Base-by-base conservation (phyloP, 2,797 vertebrate genomes). In the Anguilla megastoma region DNA sequence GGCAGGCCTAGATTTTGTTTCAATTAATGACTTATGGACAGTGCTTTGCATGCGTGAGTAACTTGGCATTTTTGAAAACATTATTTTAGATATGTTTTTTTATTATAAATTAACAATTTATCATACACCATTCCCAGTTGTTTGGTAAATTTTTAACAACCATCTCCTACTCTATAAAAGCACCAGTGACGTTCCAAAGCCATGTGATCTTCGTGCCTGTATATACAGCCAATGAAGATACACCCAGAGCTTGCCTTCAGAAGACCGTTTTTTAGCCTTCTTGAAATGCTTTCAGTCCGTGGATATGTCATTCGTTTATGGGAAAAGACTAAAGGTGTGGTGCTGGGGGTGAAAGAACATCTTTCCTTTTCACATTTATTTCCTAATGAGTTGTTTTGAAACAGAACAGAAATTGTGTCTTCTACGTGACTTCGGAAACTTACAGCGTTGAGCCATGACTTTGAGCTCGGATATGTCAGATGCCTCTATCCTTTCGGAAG, bases 401-500 rank as follows among this genome's bases (percentile, higher is more conserved):
- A 88, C 92, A 92, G 93, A 92, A 91, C 87, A 91, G 87, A 89
- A 91, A 88, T 89, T 60, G 86, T 52, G 79, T 66, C 87, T 86
- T 71, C 92, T 89, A 89, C 91, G 90, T 92, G 90, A 93, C 87
- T 84, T 86, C 88, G 84, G 90, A 89, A 91, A 89, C 88, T 91
- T 89, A 91, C 90, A 86, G 91, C 90, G 76, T 87, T 84, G 89
- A 94, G 96, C 97, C 95, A 99, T 99, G 98, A 99, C 98, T 97
- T 95, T 98, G 92, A 98, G 98, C 96, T 95, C 97, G 87, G 98
- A 97, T 95, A 99, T 98, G 98, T 98, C 97, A 95, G 97, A 98
- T 95, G 97, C 97, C 94, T 97, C 97, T 91, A 95, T 96, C 92
- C 96, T 98, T 87, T 97, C 98, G 88, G 98, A 98, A 93, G 98